phyloP scores from a whole-genome alignment of 2,888 invertebrate genomes.

The Heliothis peltigera region DNA sequence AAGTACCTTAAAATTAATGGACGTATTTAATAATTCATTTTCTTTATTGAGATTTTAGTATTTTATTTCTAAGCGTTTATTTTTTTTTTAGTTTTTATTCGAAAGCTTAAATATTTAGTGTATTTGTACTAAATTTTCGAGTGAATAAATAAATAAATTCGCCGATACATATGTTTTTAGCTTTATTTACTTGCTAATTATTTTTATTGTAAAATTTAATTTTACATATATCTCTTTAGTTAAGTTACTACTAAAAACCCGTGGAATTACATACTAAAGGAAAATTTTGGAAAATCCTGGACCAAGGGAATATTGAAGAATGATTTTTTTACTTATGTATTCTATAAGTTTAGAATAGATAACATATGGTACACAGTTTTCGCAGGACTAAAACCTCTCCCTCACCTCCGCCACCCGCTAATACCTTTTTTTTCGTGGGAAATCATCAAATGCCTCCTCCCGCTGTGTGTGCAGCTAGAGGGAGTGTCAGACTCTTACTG shows the following conservation, averaged over 20 bases:
- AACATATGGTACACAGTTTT: no score
- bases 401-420: no score
- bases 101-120: slow-evolving; percentile 31
- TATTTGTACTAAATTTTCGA: slow-evolving; percentile 55
- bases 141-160: slow-evolving; percentile 35
- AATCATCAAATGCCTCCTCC: no score
- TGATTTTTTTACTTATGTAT: not conserved
- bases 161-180: slow-evolving; percentile 32
- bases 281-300: slow-evolving; percentile 30
- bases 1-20: slow-evolving; percentile 51
- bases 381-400: no score
- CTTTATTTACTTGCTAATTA: slow-evolving; percentile 1
- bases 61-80: slow-evolving; percentile 31
- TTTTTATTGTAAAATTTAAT: slow-evolving; percentile 55
- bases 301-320: not conserved
- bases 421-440: no score
- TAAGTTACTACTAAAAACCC: slow-evolving; percentile 41
- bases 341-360: no score
- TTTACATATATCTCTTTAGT: slow-evolving; percentile 54
- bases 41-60: slow-evolving; percentile 14
- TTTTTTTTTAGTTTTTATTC: slow-evolving; percentile 19
- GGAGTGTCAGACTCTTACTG: no score
- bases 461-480: no score
- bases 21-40: slow-evolving; percentile 40
- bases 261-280: slow-evolving; percentile 39